Evolutionary conservation across 1,140 invertebrate genomes (phyloP), one percentile per base, ranked within the genome.

Genomic region (Aphaenogaster ashmeadi): DNA sequence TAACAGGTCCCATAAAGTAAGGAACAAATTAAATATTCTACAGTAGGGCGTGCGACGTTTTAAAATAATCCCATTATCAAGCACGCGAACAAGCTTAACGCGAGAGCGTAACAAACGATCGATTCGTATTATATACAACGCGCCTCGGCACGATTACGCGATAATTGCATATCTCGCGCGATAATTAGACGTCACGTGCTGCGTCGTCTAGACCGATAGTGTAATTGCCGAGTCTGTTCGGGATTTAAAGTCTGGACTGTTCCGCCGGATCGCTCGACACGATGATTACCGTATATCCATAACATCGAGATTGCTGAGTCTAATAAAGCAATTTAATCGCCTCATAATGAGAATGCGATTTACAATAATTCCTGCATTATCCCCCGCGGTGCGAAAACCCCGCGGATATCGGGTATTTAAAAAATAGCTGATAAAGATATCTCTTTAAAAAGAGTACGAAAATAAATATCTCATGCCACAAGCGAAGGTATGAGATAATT

Each of bases 111-210:
- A 18, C 27, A 4, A 56, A 72, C 69, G 69, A 74, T 84, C 80
- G 41, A 75, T 62, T 60, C 13, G 41, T 62, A 75, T 38, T 38
- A 83, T 60, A 15, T 74, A n/a, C 52, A 47, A 38, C 44, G 18
- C 36, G 64, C n/a, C 79, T 13, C 18, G 11, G 27, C 41, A 54
- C 8, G 56, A 62, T 84, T 75, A 75, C n/a, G 56, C 80, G 80
- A 75, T 84, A 84, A 75, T 84, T 84, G 50, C 54, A 38, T 72
- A 83, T 72, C 52, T 74, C 18, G 52, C 27, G 27, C 67, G 27
- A 83, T 83, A 83, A 83, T 83, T 83, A 74, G 54, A 38, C 54
- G 69, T 84, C 80, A 75, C 54, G 67, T 38, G 52, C 50, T 13
- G 21, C 72, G 58, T 80, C 50, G 41, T 58, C 38, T 44, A 52